A percentile compares a stretch with the other conserved stretches of the same genome.
Evolutionary conservation across 2,888 invertebrate species (phyloP).

Genomic region (Machimus rusticus): DNA sequence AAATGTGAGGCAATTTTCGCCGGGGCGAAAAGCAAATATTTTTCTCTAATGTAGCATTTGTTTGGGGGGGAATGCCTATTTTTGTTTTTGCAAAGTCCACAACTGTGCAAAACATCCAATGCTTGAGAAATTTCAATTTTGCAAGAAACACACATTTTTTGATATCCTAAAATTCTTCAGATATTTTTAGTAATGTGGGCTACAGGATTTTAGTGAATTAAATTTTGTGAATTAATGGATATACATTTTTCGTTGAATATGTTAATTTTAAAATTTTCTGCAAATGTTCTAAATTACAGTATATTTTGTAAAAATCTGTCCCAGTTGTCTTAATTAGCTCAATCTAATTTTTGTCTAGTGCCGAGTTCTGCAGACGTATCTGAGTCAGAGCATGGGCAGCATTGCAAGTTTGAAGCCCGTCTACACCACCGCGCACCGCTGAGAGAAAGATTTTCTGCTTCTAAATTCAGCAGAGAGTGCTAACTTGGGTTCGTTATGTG

Average conservation of each 20-base stretch:
- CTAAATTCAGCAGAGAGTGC: slow-evolving; percentile 4
- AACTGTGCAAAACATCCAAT: neutral
- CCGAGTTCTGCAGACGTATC: neutral
- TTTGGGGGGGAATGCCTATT: neutral
- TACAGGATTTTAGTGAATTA: neutral
- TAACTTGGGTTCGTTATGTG: neutral
- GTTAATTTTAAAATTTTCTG: neutral
- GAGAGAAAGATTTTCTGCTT: neutral
- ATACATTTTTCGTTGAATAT: neutral
- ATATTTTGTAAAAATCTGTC: neutral
- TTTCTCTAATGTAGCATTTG: neutral
- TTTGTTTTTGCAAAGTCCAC: neutral
- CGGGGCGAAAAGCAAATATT: neutral
- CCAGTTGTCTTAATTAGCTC: neutral
- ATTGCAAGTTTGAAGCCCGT: neutral
- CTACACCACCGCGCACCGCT: neutral
- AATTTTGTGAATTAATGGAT: neutral
- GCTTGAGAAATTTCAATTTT: neutral
- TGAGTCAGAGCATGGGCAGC: neutral
- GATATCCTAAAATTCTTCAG: neutral
- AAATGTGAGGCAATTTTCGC: neutral
- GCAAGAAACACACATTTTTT: neutral
- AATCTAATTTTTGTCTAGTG: neutral
- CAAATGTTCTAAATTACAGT: neutral
- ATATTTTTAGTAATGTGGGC: neutral